Base-by-base conservation (phyloP, 2,888 invertebrate genomes). In the Agrotis clavis region DNA sequence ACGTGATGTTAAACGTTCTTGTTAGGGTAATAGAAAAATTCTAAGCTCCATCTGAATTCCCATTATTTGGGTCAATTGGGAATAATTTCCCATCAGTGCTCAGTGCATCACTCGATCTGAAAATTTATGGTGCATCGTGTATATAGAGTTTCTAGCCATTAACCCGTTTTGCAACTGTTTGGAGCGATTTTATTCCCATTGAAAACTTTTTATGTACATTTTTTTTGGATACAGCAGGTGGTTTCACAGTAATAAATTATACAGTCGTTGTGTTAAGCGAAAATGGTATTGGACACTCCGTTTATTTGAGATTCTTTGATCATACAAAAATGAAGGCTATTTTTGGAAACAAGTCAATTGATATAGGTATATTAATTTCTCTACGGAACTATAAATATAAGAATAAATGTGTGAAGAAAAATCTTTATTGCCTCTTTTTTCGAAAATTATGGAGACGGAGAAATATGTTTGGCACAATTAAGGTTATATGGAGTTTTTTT, bases 1-100 rank as follows among this genome's bases (percentile, higher is more conserved):
- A 7, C 16, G 16, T 21, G 7, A 6, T 18, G 0, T 21, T 18
- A 35, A 5, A 14, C 48, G 11, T 35, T 75, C 69, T 76, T 84
- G 68, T 77, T 54, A 74, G 71, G 68, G 2, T 82, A 72, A 82
- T 74, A 62, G 56, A 74, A 66, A 68, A 57, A 57, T 19, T 62
- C 51, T 45, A 65, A 59, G 50, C 64, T 77, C 65, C 65, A 54
- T 51, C 4, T 13, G 48, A 21, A 54, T 68, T 71, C 56, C 53
- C 67, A 68, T 68, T 65, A 71, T 77, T 65, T 82, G 64, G 68
- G 69, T 66, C 63, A 65, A 61, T 63, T 72, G 63, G 21, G 61
- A 74, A 68, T 60, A 47, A 74, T 30, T 77, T 82, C 48, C 64
- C 50, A 62, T 64, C 51, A 59, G 30, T 56, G 41, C 16, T 60